A percentile compares a stretch with the other conserved stretches of the same genome.
phyloP scores from a whole-genome alignment of 2,888 invertebrate genomes.

The Scaptomyza caliginosa region DNA sequence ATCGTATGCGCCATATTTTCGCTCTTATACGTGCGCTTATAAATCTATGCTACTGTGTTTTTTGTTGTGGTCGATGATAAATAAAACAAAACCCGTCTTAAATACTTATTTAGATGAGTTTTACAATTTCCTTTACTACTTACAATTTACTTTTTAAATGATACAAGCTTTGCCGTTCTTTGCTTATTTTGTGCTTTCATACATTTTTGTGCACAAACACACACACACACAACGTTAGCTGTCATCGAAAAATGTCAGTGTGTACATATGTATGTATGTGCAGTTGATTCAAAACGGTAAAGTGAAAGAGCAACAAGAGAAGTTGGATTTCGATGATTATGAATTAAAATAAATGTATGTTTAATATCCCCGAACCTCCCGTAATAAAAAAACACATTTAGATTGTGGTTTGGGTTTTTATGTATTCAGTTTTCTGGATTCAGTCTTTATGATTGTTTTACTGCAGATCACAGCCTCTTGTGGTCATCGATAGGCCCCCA shows the following conservation, averaged over 20 bases:
- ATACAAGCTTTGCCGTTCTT: not conserved
- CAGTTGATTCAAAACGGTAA: not conserved
- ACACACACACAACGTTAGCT: not conserved
- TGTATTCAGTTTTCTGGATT: constrained; percentile 34
- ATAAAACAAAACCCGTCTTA: not conserved
- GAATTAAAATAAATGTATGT: not conserved
- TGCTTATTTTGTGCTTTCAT: not conserved
- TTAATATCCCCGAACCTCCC: not conserved
- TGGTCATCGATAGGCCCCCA: constrained; percentile 62
- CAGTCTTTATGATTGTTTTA: constrained; percentile 42
- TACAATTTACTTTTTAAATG: not conserved
- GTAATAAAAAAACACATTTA: constrained; percentile 6
- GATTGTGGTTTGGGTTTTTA: constrained; percentile 13
- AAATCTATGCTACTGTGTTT: not conserved
- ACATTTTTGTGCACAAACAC: no score
- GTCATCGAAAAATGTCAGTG: not conserved
- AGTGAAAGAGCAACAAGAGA: no score
- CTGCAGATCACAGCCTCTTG: constrained; percentile 26
- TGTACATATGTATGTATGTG: not conserved
- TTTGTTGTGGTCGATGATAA: not conserved
- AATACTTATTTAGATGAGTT: not conserved
- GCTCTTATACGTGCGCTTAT: not conserved
- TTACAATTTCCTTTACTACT: not conserved
- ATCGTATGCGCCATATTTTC: constrained; percentile 94
- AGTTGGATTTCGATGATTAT: not conserved